Conservation (phyloP, 2,797 vertebrate species). For the Buceros bicornis region DNA sequence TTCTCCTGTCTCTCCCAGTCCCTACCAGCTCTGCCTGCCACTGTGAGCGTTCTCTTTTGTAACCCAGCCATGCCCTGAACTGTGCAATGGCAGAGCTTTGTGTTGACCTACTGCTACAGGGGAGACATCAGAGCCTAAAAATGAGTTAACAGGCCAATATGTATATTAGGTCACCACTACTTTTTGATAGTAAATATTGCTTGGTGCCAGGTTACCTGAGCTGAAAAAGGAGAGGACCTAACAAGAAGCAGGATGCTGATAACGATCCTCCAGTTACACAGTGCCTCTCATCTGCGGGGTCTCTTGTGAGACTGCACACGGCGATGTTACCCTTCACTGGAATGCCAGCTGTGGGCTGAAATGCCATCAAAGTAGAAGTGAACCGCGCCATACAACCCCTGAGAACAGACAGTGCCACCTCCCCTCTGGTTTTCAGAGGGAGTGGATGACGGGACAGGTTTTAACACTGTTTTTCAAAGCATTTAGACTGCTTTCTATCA, state of each 20-base stretch:
- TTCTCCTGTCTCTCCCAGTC: background rate
- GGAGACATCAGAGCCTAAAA: background rate
- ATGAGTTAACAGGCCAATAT: background rate
- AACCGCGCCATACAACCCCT: fast-evolving
- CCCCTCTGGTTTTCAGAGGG: background rate
- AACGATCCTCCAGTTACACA: background rate
- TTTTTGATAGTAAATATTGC: background rate
- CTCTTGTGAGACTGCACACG: background rate
- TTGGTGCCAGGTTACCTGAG: background rate
- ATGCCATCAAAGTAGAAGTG: background rate
- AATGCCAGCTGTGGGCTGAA: background rate
- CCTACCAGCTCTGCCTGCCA: background rate
- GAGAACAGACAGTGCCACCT: background rate
- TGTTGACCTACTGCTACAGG: background rate
- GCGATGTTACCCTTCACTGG: background rate
- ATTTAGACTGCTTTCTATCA: background rate
- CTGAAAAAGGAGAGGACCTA: background rate
- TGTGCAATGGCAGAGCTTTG: background rate
- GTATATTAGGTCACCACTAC: background rate
- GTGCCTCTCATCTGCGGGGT: background rate
- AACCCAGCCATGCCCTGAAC: background rate
- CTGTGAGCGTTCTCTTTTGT: background rate
- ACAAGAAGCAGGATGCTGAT: background rate
- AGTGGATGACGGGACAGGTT: background rate
- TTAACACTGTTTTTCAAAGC: background rate